These are phyloP conservation scores for Lapara coniferarum DNA, from an alignment of 2,888 invertebrate genomes.

Conservation along the genomic window DNA sequence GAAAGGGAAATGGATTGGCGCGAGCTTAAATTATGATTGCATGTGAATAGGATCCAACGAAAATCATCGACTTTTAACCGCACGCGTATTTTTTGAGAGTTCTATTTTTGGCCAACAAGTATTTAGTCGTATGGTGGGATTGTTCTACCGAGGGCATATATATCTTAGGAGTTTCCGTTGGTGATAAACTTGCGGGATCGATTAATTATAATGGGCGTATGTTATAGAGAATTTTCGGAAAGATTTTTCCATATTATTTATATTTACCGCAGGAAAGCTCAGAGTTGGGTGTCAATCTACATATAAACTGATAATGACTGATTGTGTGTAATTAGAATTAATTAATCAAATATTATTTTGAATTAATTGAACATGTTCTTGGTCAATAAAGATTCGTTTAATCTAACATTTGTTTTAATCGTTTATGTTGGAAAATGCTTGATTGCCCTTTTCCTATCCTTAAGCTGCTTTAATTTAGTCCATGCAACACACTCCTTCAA, in stretches of 20 bases:
- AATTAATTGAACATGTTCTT: constrained; percentile 17
- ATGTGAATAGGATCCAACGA: background rate
- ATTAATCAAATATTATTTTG: constrained; percentile 25
- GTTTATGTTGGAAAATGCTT: too few relatives aligned
- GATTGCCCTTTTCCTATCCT: too few relatives aligned
- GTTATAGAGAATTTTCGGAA: background rate
- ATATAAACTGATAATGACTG: constrained; percentile 28
- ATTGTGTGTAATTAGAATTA: constrained; percentile 28
- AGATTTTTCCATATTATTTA: background rate
- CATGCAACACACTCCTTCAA: too few relatives aligned
- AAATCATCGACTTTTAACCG: background rate
- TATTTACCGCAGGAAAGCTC: constrained; percentile 5
- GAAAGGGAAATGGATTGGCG: background rate
- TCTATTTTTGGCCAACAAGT: background rate
- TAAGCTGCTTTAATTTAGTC: too few relatives aligned
- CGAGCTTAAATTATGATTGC: constrained; percentile 9
- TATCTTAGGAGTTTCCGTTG: background rate
- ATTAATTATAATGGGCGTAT: background rate
- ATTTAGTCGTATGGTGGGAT: background rate
- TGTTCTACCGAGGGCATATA: background rate
- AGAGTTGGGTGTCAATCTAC: constrained; percentile 25
- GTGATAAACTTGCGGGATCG: background rate
- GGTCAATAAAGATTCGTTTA: constrained; percentile 25
- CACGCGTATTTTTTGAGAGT: background rate
- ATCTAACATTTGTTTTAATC: constrained; percentile 10